A percentile compares a stretch with the other conserved stretches of the same genome.
phyloP scores from a whole-genome alignment of 2,888 invertebrate genomes.

The Heteropelma amictum region DNA sequence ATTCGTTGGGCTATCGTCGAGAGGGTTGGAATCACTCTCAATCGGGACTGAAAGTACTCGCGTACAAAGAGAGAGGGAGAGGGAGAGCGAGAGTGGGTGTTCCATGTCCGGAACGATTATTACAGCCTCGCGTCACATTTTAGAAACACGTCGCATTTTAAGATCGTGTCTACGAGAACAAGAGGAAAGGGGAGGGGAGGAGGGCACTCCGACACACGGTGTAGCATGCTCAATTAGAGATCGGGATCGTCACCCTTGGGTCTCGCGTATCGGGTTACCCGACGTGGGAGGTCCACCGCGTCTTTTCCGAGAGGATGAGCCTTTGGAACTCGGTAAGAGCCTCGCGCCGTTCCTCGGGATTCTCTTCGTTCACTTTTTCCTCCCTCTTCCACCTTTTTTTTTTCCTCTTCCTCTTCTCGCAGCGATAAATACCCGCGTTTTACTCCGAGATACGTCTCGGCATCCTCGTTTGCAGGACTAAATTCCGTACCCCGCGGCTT shows the following conservation, averaged over 20 bases:
- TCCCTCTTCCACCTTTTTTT: not conserved
- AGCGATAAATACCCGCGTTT: conserved; percentile 16
- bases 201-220: conserved; percentile 41
- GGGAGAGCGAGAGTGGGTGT: conserved; percentile 55
- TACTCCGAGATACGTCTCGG: not conserved
- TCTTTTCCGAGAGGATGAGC: conserved; percentile 76
- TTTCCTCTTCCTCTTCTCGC: not conserved
- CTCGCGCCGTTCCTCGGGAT: conserved; percentile 69
- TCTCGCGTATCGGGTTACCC: conserved; percentile 71
- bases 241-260: conserved; percentile 73
- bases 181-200: not conserved
- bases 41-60: conserved; percentile 65
- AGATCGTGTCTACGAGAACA: conserved; percentile 65
- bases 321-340: conserved; percentile 76
- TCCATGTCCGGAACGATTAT: conserved; percentile 71
- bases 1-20: too few species aligned
- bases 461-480: conserved; percentile 8
- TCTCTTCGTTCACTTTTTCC: conserved; percentile 3
- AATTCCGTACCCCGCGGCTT: too few species aligned
- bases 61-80: not conserved
- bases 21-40: conserved; percentile 56
- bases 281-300: conserved; percentile 75
- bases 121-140: conserved; percentile 59
- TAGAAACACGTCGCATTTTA: conserved; percentile 65
- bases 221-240: conserved; percentile 75